Conservation (phyloP, 2,797 vertebrate species). For the Cyprinodon diabolis region DNA sequence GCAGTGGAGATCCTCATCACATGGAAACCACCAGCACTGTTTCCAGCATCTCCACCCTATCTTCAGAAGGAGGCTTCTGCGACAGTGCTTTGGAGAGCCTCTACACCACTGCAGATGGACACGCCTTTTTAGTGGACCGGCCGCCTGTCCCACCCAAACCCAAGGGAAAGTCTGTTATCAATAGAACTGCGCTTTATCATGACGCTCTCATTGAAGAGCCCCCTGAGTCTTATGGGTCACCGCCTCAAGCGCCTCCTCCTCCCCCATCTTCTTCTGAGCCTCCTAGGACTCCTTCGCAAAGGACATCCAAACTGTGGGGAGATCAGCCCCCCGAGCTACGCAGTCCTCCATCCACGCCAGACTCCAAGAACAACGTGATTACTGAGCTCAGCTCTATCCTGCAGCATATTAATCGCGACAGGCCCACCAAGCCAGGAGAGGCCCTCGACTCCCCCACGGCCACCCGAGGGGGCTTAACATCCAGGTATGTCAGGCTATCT, state of each 20-base stretch:
- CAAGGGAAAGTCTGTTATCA: constrained; percentile 93
- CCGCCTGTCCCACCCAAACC: constrained; percentile 97
- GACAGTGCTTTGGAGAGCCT: constrained; percentile 88
- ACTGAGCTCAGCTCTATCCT: constrained; percentile 97
- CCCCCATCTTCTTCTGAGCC: constrained; percentile 81
- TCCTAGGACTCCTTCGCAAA: constrained; percentile 86
- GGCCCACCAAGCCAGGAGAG: constrained; percentile 87
- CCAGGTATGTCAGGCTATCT: constrained; percentile 85
- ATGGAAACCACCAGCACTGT: constrained; percentile 98
- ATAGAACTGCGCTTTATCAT: constrained; percentile 92
- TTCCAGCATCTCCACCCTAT: constrained; percentile 96
- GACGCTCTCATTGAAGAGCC: constrained; percentile 91
- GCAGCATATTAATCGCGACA: constrained; percentile 95
- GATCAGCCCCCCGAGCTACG: constrained; percentile 87
- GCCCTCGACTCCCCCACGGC: constrained; percentile 87
- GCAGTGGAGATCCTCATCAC: constrained; percentile 90
- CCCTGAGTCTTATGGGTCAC: constrained; percentile 85
- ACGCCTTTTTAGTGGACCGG: constrained; percentile 91
- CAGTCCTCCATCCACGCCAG: constrained; percentile 88
- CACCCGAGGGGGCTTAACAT: constrained; percentile 85
- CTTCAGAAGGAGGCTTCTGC: constrained; percentile 89
- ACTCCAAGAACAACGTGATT: constrained; percentile 94
- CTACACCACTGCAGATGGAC: constrained; percentile 91
- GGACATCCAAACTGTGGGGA: constrained; percentile 95
- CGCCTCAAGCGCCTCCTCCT: constrained; percentile 85